Conservation (phyloP, 2,797 vertebrate genomes). For the Capromys pilorides region DNA sequence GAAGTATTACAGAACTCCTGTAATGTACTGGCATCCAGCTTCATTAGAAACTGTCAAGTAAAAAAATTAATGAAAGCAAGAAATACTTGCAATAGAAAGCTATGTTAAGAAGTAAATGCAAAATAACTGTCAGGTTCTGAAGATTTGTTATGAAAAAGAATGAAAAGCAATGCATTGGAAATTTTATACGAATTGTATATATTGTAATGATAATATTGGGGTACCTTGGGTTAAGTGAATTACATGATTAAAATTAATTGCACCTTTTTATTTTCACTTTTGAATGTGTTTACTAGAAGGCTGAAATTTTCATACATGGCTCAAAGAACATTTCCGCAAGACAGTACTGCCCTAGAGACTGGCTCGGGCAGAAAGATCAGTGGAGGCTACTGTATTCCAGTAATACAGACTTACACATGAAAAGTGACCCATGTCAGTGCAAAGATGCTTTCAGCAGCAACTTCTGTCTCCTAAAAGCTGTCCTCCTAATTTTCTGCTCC, state of each 20-base stretch:
- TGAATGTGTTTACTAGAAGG: background rate
- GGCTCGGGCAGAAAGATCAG: background rate
- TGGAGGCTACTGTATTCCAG: rapidly evolving
- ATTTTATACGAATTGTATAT: background rate
- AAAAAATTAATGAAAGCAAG: background rate
- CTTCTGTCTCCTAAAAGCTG: background rate
- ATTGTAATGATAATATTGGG: background rate
- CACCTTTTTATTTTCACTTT: background rate
- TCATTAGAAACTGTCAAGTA: background rate
- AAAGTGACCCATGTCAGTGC: background rate
- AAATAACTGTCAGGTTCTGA: background rate
- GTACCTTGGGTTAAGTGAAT: background rate
- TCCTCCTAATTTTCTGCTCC: background rate
- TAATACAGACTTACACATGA: background rate
- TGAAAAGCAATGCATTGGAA: background rate
- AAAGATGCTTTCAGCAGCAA: background rate
- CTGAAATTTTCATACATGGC: background rate
- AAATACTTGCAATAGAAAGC: background rate
- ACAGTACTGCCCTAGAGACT: background rate
- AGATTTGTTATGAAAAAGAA: background rate
- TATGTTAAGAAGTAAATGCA: background rate
- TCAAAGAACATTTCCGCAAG: background rate
- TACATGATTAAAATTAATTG: background rate
- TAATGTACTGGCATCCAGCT: background rate
- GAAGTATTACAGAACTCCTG: background rate